These are phyloP conservation scores for Catocala nupta DNA, from an alignment of 2,888 invertebrate species.

Conservation along the genomic window DNA sequence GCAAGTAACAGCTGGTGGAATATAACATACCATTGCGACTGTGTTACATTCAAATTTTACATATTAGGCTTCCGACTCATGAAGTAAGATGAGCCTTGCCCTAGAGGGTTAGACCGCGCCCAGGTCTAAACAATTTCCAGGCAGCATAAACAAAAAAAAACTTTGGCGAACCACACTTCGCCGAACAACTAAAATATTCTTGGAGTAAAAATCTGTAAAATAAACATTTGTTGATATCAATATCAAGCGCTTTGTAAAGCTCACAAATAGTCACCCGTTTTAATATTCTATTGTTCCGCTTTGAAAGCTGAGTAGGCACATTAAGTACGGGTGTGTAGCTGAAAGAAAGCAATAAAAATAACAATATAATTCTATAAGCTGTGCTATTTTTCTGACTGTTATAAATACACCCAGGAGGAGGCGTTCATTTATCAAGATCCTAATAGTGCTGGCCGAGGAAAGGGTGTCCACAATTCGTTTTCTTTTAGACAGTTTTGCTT, in stretches of 20 bases:
- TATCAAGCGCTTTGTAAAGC: not conserved
- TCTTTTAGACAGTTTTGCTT: slow-evolving; percentile 41
- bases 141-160: no score
- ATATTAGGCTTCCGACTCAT: no score
- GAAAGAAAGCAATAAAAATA: slow-evolving; percentile 9
- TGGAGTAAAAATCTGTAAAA: no score
- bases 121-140: no score
- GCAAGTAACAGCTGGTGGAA: no score
- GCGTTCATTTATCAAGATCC: no score
- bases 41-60: no score
- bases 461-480: slow-evolving; percentile 24
- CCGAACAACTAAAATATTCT: no score
- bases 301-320: slow-evolving; percentile 5
- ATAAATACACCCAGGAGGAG: not conserved
- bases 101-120: no score
- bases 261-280: slow-evolving; percentile 6
- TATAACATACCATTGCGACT: no score
- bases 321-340: not conserved
- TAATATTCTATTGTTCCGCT: slow-evolving; percentile 9
- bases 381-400: not conserved
- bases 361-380: not conserved
- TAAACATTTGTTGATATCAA: slow-evolving; percentile 2
- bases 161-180: no score
- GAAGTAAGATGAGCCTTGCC: no score
- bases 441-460: not conserved